phyloP scores from a whole-genome alignment of 2,888 invertebrate species.

The Synergus japonicus region DNA sequence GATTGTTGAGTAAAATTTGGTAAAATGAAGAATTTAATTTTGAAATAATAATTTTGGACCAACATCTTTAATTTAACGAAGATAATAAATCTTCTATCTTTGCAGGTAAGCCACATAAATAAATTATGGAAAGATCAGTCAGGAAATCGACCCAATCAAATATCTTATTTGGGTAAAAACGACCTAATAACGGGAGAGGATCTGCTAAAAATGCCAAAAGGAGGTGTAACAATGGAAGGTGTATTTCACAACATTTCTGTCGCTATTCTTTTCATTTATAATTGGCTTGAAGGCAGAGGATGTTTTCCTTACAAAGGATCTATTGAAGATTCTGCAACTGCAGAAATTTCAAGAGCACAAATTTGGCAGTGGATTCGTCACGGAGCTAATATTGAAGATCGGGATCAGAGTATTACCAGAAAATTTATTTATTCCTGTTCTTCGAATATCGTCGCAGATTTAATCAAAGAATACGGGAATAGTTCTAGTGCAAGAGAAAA shows the following conservation, averaged over 20 bases:
- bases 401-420: constrained; percentile 78
- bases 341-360: constrained; percentile 86
- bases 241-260: constrained; percentile 83
- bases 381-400: constrained; percentile 80
- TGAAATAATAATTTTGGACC: too few relatives aligned
- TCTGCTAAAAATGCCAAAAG: constrained; percentile 81
- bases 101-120: constrained; percentile 75
- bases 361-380: constrained; percentile 87
- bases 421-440: constrained; percentile 78
- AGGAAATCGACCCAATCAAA: constrained; percentile 79
- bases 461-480: constrained; percentile 57
- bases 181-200: constrained; percentile 77
- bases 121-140: constrained; percentile 80
- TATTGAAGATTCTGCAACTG: constrained; percentile 87
- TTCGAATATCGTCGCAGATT: constrained; percentile 74
- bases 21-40: too few relatives aligned
- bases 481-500: constrained; percentile 51
- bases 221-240: constrained; percentile 82
- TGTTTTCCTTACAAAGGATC: constrained; percentile 83
- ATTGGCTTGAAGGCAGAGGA: constrained; percentile 84
- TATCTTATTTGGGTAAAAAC: constrained; percentile 75
- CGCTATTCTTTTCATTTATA: constrained; percentile 83
- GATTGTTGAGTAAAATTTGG: too few relatives aligned
- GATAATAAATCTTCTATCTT: neutral
- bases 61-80: too few relatives aligned